A percentile compares a stretch with the other conserved stretches of the same genome.
phyloP scores from a whole-genome alignment of 37 sponge, comb jelly and placozoan genomes.

The Spongilla lacustris region DNA sequence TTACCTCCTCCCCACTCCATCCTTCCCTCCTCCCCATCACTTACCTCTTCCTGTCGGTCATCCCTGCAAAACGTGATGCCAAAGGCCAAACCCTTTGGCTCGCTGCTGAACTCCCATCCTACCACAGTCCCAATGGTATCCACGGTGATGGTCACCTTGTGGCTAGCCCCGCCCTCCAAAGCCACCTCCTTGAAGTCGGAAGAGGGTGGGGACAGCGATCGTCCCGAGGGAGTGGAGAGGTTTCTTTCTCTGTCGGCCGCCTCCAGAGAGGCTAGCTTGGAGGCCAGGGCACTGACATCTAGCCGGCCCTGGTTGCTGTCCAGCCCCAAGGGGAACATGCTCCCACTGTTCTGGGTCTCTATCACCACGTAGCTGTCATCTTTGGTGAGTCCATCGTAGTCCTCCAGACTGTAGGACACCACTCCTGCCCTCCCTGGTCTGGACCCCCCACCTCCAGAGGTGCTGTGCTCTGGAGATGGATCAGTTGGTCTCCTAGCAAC shows the following conservation, averaged over 20 bases:
- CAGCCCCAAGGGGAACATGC: slow-evolving; percentile 56
- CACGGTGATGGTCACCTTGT: slow-evolving; percentile 52
- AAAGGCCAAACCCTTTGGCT: slow-evolving; percentile 81
- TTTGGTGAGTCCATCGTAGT: slow-evolving; percentile 7
- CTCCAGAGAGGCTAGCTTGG: slow-evolving; percentile 61
- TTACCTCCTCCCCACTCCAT: too few species aligned
- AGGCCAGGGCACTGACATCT: slow-evolving; percentile 53
- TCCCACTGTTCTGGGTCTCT: slow-evolving; percentile 13
- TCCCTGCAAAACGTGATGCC: slow-evolving; percentile 49
- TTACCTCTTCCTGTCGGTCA: slow-evolving; percentile 36
- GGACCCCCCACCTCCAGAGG: too few species aligned
- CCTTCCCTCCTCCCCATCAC: not conserved
- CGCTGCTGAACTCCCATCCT: slow-evolving; percentile 77
- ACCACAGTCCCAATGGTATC: slow-evolving; percentile 50
- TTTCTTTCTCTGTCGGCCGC: not conserved
- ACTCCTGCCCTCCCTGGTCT: too few species aligned
- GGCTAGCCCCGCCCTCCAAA: slow-evolving; percentile 61
- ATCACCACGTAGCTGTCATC: slow-evolving; percentile 49
- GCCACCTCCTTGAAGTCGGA: slow-evolving; percentile 42
- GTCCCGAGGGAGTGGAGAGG: not conserved
- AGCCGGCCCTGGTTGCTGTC: slow-evolving; percentile 15
- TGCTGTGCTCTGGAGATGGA: too few species aligned
- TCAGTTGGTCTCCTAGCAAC: too few species aligned
- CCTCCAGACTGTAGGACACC: too few species aligned
- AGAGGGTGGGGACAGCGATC: not conserved